These are phyloP conservation scores for Rutilus rutilus DNA, from an alignment of 2,113 vertebrate genomes.

Conservation along the genomic window DNA sequence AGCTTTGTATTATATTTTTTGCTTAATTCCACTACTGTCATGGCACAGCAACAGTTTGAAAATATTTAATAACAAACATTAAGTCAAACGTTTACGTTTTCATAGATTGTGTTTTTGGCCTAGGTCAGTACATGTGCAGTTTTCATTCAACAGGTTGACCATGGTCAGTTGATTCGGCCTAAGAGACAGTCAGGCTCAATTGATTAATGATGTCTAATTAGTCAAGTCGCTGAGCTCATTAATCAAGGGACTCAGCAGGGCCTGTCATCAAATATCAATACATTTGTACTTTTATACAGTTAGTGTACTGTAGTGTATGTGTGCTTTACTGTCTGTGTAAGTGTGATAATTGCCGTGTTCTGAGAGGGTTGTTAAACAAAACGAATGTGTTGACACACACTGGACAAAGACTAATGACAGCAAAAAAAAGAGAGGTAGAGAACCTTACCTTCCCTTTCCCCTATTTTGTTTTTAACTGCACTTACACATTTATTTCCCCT, in stretches of 20 bases:
- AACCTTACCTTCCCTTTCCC: neutral
- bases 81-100: neutral
- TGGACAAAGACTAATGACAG: slow-evolving; percentile 7
- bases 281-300: slow-evolving; percentile 26
- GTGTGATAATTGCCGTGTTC: slow-evolving; percentile 23
- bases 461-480: slow-evolving; percentile 6
- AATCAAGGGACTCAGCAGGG: slow-evolving; percentile 39
- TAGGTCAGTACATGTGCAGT: neutral
- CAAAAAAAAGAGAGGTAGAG: neutral
- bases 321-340: neutral
- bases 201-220: slow-evolving; percentile 41
- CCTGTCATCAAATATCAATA: slow-evolving; percentile 32
- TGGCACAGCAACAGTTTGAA: neutral
- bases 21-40: neutral
- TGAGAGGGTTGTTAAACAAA: slow-evolving; percentile 35
- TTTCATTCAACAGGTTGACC: neutral
- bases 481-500: slow-evolving; percentile 36
- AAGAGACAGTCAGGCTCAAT: neutral
- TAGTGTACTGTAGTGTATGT: neutral
- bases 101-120: neutral
- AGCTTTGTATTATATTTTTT: no score
- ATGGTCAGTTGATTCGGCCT: slow-evolving; percentile 15
- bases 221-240: slow-evolving; percentile 30
- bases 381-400: slow-evolving; percentile 13
- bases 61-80: neutral